Evolutionary conservation across 1,140 invertebrate species (phyloP).

Genomic region (Drosophila paulistorum): DNA sequence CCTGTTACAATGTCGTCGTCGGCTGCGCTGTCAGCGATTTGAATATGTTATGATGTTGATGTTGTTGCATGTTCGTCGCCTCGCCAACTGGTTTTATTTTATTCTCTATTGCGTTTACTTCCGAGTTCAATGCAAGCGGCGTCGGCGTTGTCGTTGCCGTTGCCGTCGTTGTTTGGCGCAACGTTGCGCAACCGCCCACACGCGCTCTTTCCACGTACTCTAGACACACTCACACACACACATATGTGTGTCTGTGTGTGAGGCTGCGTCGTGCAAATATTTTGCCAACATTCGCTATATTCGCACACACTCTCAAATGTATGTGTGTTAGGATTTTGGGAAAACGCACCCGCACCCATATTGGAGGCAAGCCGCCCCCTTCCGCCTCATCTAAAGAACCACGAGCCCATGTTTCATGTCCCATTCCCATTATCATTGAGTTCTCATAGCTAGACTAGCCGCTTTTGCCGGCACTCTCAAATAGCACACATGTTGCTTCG

Average conservation of each 20-base stretch:
- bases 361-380: conserved; percentile 11
- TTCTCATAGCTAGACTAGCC: conserved; percentile 42
- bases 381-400: not conserved
- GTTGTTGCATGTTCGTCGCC: conserved; percentile 58
- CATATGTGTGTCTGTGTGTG: conserved; percentile 49
- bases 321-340: not conserved
- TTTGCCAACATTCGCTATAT: conserved; percentile 61
- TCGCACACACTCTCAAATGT: conserved; percentile 33
- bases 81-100: conserved; percentile 68
- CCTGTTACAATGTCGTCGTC: conserved; percentile 49
- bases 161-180: conserved; percentile 30
- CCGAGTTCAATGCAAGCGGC: conserved; percentile 72
- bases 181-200: conserved; percentile 77
- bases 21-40: conserved; percentile 56
- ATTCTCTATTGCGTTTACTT: conserved; percentile 80
- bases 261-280: conserved; percentile 76
- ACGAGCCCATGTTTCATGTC: conserved; percentile 57
- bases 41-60: conserved; percentile 76
- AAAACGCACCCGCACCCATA: conserved; percentile 35
- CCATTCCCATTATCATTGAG: conserved; percentile 40
- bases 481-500: conserved; percentile 78
- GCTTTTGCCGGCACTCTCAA: conserved; percentile 69
- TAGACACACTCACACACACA: not conserved
- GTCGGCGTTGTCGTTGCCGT: conserved; percentile 22
- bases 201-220: conserved; percentile 24